Base-by-base conservation (phyloP, 2,888 invertebrate species). In the Eristalinus sepulchralis region DNA sequence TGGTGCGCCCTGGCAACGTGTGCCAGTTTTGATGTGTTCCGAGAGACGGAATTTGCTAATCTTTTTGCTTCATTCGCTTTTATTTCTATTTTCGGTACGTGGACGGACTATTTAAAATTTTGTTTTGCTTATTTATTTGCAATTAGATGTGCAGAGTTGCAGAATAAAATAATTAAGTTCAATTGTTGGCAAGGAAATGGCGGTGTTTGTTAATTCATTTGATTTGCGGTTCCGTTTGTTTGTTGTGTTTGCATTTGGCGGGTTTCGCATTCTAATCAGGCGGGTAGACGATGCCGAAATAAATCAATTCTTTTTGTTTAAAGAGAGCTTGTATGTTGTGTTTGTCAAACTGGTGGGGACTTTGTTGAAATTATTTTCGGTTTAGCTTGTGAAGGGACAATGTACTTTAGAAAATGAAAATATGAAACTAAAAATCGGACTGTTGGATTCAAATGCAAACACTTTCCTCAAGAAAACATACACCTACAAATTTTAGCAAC, bases 1-100 rank as follows among this genome's bases (percentile, higher is more conserved):
- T 24, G 60, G 13, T 60, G 59, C 34, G 53, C 59, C 53, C 59
- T 82, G 13, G 39, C 39, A 82, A 70, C 77, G 77, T 82, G 85
- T 85, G 82, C 81, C 85, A 85, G 85, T 82, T 85, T 82, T 85
- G 77, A 85, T 82, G 63, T 78, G 72, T 60, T 77, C 55, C 82
- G 77, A 76, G 77, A 76, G 81, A 77, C 76, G 81, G 81, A 85
- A 81, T 84, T 84, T 75, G 62, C 63, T 60, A 59, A 76, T 67
- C 27, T 62, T 59, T 68, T 73, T 64, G 11, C 11, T 34, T 2
- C 11, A 9, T 6, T 39, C 39, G 11, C 47, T 47, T 47, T 47
- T 17, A 20, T 47, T 6, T 63, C 64, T 77, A 68, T 77, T 85
- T 82, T 72, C 67, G 27, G 5, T 27, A 20, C 36, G n/a, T 22